Evolutionary conservation across 2,113 vertebrate genomes (phyloP), one percentile per base, ranked within the genome.

Genomic region (Antechinus flavipes): DNA sequence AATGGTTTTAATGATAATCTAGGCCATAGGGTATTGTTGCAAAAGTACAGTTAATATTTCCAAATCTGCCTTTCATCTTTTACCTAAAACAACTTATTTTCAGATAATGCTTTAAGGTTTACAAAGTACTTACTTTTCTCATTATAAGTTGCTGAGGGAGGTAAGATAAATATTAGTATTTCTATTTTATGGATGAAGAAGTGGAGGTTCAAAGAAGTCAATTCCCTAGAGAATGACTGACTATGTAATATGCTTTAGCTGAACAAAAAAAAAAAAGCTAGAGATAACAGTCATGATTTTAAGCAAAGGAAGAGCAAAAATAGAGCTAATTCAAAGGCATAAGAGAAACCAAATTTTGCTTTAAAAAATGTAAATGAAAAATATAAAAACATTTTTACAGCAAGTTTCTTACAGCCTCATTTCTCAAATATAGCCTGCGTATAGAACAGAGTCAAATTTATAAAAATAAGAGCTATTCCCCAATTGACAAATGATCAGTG

Each of bases 1-100:
- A 50, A 93, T 35, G 93, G 58, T 52, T 56, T 95, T 91, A 94
- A 95, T 91, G 76, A 56, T 22, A 49, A 91, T 92, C 93, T 94
- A 91, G 96, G 91, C 47, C 89, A n/a, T 35, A 30, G 90, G 54
- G 49, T 54, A n/a, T 50, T 89, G n/a, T 92, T 54, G 55, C 68
- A 90, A 94, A 94, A 84, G 25, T 42, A 55, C 91, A 95, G 6
- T 91, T 4, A 54, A 19, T 52, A 89, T 35, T 56, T 49, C 92
- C 61, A 49, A 30, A 35, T 89, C 90, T 90, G 52, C 54, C 56
- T 61, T 91, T 25, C 76, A 95, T 89, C 6, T 24, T 46, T 91
- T 90, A 92, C 84, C 16, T 55, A 92, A 95, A 94, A 25, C 25
- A 12, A 22, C 35, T 84, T 84, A 42, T 10, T 42, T 84, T 42